Conservation (phyloP, 2,113 vertebrate genomes). For the Sarotherodon lohbergeri region DNA sequence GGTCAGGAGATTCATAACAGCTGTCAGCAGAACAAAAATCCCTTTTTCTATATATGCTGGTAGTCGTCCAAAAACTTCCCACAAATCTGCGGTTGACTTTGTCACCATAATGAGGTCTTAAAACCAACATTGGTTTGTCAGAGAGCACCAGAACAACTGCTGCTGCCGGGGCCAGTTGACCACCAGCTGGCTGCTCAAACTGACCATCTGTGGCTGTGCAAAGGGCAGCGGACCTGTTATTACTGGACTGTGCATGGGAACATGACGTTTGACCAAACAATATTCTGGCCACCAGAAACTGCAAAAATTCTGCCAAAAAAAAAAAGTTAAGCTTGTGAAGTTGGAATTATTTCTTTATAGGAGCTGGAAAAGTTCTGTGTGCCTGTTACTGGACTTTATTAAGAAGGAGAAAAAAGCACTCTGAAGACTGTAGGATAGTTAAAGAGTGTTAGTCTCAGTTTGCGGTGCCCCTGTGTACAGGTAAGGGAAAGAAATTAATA, state of each 20-base stretch:
- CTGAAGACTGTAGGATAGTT: background rate
- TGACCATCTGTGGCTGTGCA: background rate
- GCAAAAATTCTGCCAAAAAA: background rate
- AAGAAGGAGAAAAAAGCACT: background rate
- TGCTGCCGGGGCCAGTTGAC: background rate
- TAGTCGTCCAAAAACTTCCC: background rate
- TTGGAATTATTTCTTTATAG: background rate
- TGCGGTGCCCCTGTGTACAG: background rate
- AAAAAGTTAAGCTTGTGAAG: background rate
- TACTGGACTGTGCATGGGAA: background rate
- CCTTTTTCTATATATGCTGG: conserved; percentile 10
- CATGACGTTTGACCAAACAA: background rate
- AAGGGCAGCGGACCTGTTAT: background rate
- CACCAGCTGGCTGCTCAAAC: background rate
- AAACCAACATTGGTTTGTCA: conserved; percentile 23
- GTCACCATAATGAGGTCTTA: conserved; percentile 5
- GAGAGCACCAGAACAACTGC: background rate
- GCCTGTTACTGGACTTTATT: background rate
- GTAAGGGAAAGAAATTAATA: background rate
- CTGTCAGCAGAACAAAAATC: background rate
- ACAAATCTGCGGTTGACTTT: background rate
- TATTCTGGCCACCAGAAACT: background rate
- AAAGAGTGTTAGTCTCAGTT: background rate
- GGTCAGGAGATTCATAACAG: conserved; percentile 6
- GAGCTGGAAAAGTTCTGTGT: background rate